A percentile compares a stretch with the other conserved stretches of the same genome.
Evolutionary conservation across 2,797 vertebrate genomes (phyloP).

Genomic region (Sarcophilus harrisii): DNA sequence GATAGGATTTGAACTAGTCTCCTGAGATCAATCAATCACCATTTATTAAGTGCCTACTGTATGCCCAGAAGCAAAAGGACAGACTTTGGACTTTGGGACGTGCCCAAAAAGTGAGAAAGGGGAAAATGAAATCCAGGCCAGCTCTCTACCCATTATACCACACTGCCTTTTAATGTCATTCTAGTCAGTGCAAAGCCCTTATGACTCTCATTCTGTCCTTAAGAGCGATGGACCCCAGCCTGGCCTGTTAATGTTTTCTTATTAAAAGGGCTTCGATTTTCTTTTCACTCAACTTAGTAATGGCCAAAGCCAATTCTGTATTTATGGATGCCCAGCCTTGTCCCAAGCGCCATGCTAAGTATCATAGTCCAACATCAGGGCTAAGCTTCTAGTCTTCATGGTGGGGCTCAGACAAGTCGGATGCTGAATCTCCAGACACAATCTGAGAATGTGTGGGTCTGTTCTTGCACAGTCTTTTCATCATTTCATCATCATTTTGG

Average conservation of each 20-base stretch:
- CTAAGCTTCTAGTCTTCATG: not conserved
- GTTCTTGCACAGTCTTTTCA: not conserved
- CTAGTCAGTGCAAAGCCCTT: too few relatives aligned
- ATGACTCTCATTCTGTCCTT: not conserved
- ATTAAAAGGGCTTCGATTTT: not conserved
- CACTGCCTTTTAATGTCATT: too few relatives aligned
- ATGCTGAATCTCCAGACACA: not conserved
- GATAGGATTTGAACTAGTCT: not conserved
- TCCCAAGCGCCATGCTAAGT: not conserved
- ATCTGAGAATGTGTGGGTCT: not conserved
- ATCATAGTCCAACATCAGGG: fast-evolving
- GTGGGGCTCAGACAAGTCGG: fast-evolving
- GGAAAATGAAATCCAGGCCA: not conserved
- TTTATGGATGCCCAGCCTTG: not conserved
- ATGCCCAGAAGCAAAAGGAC: not conserved
- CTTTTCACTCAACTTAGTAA: not conserved
- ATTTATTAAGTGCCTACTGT: not conserved
- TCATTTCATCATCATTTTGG: not conserved
- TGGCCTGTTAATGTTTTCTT: not conserved
- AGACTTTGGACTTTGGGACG: not conserved
- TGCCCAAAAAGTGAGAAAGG: not conserved
- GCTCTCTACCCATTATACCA: not conserved
- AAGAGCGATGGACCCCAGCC: not conserved
- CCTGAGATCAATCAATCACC: not conserved
- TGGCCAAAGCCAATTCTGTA: not conserved